Conservation (phyloP, 2,888 invertebrate species). For the Drosophila barbarae region DNA sequence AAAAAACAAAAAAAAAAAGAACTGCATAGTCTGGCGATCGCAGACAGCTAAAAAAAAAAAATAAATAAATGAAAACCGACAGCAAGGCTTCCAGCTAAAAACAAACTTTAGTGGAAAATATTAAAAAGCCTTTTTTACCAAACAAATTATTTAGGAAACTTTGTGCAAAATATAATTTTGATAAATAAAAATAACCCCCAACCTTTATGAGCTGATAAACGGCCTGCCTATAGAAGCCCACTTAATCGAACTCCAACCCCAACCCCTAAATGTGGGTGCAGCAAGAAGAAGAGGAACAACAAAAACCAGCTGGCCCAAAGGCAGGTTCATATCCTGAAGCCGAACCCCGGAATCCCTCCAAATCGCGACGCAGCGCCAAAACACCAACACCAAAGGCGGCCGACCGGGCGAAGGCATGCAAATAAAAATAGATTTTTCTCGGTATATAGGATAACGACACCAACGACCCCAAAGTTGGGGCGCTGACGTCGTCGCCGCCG, state of each 20-base stretch:
- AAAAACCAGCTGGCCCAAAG: conserved; percentile 25
- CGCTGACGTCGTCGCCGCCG: conserved; percentile 23
- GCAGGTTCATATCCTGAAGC: conserved; percentile 17
- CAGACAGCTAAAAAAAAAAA: conserved; percentile 15
- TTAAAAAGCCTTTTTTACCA: neutral
- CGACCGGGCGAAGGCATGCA: conserved; percentile 48
- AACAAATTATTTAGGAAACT: too few relatives aligned
- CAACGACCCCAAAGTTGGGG: conserved; percentile 75
- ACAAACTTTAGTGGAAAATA: neutral
- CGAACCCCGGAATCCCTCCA: neutral
- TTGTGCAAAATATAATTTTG: too few relatives aligned
- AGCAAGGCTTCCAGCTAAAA: conserved; percentile 2
- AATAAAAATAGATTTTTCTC: conserved; percentile 77
- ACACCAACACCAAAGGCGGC: conserved; percentile 23
- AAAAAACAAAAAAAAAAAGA: conserved; percentile 16
- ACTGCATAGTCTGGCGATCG: conserved; percentile 27
- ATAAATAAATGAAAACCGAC: neutral
- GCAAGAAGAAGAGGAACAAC: neutral
- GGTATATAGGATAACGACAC: conserved; percentile 79
- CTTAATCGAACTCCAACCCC: conserved; percentile 10
- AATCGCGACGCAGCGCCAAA: conserved; percentile 22
- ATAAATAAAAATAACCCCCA: neutral
- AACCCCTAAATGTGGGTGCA: neutral
- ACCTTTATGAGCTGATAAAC: neutral
- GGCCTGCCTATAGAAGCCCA: neutral